These are phyloP conservation scores for Harpagus bidentatus DNA, from an alignment of 2,113 vertebrate genomes.

Conservation along the genomic window DNA sequence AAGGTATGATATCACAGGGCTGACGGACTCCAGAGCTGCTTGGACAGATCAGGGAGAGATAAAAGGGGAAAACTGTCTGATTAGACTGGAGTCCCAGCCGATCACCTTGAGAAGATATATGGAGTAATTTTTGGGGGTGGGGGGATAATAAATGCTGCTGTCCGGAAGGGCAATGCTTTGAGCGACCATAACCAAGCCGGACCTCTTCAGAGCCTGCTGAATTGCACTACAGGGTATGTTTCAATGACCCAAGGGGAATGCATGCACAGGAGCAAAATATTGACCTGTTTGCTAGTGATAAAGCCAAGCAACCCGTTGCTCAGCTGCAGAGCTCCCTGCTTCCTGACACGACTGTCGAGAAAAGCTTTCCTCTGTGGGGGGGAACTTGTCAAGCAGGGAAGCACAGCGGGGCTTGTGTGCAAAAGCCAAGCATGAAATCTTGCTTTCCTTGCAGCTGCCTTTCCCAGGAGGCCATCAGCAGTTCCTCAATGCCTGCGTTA, in stretches of 20 bases:
- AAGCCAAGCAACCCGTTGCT: not conserved
- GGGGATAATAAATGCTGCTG: not conserved
- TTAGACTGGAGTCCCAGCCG: not conserved
- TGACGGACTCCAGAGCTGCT: not conserved
- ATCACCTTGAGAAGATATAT: not conserved
- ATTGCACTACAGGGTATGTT: not conserved
- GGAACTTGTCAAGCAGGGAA: not conserved
- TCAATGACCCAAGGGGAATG: accelerated
- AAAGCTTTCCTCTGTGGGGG: not conserved
- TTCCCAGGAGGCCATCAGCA: not conserved
- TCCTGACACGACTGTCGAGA: not conserved
- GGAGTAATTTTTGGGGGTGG: not conserved
- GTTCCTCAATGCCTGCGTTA: not conserved
- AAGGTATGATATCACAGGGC: not conserved
- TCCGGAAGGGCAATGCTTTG: not conserved
- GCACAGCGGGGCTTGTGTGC: not conserved
- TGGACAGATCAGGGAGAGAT: not conserved
- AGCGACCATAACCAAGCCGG: not conserved
- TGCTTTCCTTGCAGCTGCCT: not conserved
- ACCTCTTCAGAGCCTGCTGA: not conserved
- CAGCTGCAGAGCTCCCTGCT: not conserved
- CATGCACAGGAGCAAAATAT: not conserved
- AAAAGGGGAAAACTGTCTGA: not conserved
- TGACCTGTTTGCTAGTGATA: not conserved
- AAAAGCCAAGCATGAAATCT: not conserved